Conservation (phyloP, 2,888 invertebrate genomes). For the Leuctra nigra region DNA sequence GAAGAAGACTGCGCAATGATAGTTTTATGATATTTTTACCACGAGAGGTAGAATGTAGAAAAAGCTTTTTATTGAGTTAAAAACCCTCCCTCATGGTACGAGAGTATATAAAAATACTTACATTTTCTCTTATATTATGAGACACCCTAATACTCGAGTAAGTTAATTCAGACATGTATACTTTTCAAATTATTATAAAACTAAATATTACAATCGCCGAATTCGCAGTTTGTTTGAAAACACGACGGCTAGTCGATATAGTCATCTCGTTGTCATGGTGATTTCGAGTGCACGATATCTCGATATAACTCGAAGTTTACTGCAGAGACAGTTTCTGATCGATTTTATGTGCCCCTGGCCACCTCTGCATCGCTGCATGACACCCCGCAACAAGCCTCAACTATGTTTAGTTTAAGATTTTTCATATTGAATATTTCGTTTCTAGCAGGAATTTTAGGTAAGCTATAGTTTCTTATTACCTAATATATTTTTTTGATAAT, state of each 20-base stretch:
- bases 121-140: constrained; percentile 15
- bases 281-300: no score
- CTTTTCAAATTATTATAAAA: no score
- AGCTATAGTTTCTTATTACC: constrained; percentile 3
- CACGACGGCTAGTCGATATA: no score
- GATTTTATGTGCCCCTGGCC: constrained; percentile 17
- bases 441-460: constrained; percentile 22
- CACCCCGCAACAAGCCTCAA: not conserved
- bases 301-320: not conserved
- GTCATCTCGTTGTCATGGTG: no score
- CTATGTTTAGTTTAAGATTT: constrained; percentile 21
- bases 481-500: not conserved
- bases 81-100: no score
- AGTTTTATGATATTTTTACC: no score
- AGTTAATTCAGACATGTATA: constrained; percentile 15
- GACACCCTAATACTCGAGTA: constrained; percentile 20
- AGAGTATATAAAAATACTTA: not conserved
- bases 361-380: constrained; percentile 13
- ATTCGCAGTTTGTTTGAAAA: no score
- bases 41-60: no score
- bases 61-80: no score
- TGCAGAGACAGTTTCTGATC: not conserved
- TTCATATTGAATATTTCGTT: constrained; percentile 23
- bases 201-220: no score
- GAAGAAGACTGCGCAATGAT: no score